Conservation (phyloP, 2,888 invertebrate species). For the Orthonychiurus folsomi region DNA sequence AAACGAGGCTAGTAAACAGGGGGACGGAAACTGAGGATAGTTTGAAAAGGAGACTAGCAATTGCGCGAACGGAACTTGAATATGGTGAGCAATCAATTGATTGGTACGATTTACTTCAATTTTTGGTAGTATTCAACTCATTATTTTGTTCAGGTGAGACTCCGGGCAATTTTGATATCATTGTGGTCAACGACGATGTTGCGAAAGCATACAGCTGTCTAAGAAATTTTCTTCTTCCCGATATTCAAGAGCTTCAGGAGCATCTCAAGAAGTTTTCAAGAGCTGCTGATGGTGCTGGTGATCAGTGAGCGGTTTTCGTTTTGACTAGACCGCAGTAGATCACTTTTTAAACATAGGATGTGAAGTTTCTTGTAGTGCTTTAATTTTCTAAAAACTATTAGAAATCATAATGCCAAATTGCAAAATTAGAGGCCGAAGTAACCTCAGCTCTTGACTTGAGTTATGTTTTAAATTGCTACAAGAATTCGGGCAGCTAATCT, state of each 20-base stretch:
- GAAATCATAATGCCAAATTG: no score
- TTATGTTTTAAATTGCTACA: no score
- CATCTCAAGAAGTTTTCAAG: constrained; percentile 1
- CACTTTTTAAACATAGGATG: no score
- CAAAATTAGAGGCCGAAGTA: no score
- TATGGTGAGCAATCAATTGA: constrained; percentile 55
- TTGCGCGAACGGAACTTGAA: constrained; percentile 70
- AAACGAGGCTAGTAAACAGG: constrained; percentile 61
- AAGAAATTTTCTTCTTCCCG: constrained; percentile 58
- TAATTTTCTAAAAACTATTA: no score
- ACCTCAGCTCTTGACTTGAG: no score
- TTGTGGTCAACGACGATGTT: constrained; percentile 72
- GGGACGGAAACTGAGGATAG: constrained; percentile 88
- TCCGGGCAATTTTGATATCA: constrained; percentile 71
- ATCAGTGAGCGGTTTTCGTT: no score
- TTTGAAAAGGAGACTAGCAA: constrained; percentile 63
- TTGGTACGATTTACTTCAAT: neutral
- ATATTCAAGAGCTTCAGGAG: constrained; percentile 47
- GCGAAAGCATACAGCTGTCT: constrained; percentile 69
- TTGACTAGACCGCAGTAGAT: no score
- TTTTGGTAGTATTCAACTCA: neutral
- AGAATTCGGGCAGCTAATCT: no score
- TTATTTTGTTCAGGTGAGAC: constrained; percentile 47
- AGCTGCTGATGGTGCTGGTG: constrained; percentile 16
- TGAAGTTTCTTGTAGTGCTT: no score